phyloP scores from a whole-genome alignment of 2,113 vertebrate species.

The Tragelaphus scriptus region DNA sequence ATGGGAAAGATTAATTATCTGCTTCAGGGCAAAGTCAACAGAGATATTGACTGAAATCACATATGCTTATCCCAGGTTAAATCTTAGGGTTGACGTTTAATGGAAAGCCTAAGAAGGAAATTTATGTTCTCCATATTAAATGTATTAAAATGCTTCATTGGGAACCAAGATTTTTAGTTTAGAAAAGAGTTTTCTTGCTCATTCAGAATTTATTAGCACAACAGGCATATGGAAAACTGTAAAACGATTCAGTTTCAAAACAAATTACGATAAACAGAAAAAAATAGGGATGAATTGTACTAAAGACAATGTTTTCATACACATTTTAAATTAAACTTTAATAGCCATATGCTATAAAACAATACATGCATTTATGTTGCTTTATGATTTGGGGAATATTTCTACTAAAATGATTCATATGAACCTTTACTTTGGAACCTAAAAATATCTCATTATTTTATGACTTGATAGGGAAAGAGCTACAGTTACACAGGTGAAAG shows the following conservation, averaged over 20 bases:
- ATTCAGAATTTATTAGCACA: constrained; percentile 58
- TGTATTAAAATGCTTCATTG: constrained; percentile 44
- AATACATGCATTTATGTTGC: constrained; percentile 69
- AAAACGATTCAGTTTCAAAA: constrained; percentile 72
- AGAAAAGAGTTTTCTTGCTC: constrained; percentile 47
- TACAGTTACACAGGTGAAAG: constrained; percentile 65
- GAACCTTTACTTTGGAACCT: constrained; percentile 55
- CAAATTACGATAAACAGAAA: constrained; percentile 62
- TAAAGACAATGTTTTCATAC: constrained; percentile 67
- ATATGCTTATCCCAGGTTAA: constrained; percentile 57
- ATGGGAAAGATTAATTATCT: constrained; percentile 69
- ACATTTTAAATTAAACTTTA: constrained; percentile 72
- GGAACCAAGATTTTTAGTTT: constrained; percentile 46
- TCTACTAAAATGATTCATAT: constrained; percentile 36
- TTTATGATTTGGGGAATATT: constrained; percentile 58
- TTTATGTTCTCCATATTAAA: constrained; percentile 51
- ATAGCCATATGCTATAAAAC: constrained; percentile 73
- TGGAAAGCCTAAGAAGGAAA: constrained; percentile 60
- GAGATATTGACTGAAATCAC: constrained; percentile 71
- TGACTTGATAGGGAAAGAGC: constrained; percentile 44
- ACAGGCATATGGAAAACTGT: constrained; percentile 74
- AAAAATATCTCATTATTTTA: constrained; percentile 59
- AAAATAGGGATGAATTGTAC: constrained; percentile 60
- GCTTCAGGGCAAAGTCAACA: constrained; percentile 67
- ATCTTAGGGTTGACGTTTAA: constrained; percentile 44